Percentiles rank a stretch among this genome's conserved stretches.
phyloP scores from a whole-genome alignment of 2,888 invertebrate genomes.

The Amitus sp. region DNA sequence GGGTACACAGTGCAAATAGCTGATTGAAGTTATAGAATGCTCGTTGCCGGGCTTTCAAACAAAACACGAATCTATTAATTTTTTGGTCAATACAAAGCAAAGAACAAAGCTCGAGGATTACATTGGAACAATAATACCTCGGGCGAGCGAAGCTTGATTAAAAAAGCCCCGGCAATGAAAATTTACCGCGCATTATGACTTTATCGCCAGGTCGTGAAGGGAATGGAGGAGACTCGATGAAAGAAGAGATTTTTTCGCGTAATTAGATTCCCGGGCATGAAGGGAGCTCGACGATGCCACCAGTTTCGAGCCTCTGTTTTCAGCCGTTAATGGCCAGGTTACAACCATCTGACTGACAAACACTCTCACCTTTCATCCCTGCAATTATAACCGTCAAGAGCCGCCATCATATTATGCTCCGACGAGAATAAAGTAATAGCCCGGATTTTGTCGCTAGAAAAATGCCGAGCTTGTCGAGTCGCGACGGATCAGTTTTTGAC shows the following conservation, averaged over 20 bases:
- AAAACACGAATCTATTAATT: background rate
- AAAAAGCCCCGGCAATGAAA: conserved; percentile 6
- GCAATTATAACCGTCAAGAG: conserved; percentile 10
- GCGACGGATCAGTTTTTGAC: too few species aligned
- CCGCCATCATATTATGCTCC: too few species aligned
- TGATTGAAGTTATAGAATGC: conserved; percentile 13
- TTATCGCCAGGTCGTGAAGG: conserved; percentile 5
- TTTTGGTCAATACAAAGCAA: background rate
- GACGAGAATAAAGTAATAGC: too few species aligned
- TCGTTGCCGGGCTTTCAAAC: conserved; percentile 2
- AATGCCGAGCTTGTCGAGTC: too few species aligned
- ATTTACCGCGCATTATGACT: background rate
- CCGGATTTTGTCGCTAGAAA: too few species aligned
- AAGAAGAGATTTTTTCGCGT: conserved; percentile 18
- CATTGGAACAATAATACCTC: background rate
- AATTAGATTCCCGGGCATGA: conserved; percentile 20
- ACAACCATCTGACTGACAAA: conserved; percentile 16
- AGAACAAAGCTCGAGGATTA: background rate
- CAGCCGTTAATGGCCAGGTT: conserved; percentile 14
- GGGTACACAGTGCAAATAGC: conserved; percentile 9
- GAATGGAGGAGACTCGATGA: conserved; percentile 5
- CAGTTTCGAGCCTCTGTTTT: conserved; percentile 11
- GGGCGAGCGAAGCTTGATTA: background rate
- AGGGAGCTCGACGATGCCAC: conserved; percentile 12
- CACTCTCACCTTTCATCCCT: conserved; percentile 15